Base-by-base conservation (phyloP, 2,113 vertebrate species). In the Apus apus region DNA sequence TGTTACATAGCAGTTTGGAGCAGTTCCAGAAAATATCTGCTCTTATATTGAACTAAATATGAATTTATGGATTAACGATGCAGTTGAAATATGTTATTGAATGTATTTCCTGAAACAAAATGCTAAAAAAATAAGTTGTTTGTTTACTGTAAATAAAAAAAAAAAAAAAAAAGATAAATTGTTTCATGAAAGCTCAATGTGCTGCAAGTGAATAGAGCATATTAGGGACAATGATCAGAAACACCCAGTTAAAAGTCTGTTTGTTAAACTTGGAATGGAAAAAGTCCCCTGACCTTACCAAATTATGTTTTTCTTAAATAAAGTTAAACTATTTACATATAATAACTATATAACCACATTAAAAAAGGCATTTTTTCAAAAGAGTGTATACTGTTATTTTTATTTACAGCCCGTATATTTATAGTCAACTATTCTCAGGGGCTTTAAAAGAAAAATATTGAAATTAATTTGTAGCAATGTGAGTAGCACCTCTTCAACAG, bases 11-110 rank as follows among this genome's bases (percentile, higher is more conserved):
- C 27, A 82, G 27, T 36, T 64, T 68, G 22, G 58, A 93, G 51
- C 46, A 46, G 15, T 62, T 84, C 81, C 57, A 95, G 53, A 91
- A 95, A 95, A 94, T 66, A 57, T 3, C n/a, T 67, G 25, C n/a
- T 74, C 46, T 91, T 13, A 43, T 87, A 71, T 54, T 91, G 76
- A 80, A 79, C 50, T 61, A 60, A 77, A 60, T 68, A 34, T 53
- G 40, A 74, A 92, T 88, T 86, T 72, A 43, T 48, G 18, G 53
- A 91, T 87, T 92, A 77, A 20, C 43, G 53, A 38, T 81, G 34
- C 53, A 89, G 61, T 58, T 5, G 3, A 66, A 86, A 87, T 27
- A 40, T 27, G 38, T 66, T 57, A 45, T 85, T 60, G 61, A 74
- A 78, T 66, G 29, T 82, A 62, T 77, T 43, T 46, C n/a, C 74